Evolutionary conservation across 2,113 vertebrate genomes (phyloP), one percentile per base, ranked within the genome.

Genomic region (Myrmecobius fasciatus): DNA sequence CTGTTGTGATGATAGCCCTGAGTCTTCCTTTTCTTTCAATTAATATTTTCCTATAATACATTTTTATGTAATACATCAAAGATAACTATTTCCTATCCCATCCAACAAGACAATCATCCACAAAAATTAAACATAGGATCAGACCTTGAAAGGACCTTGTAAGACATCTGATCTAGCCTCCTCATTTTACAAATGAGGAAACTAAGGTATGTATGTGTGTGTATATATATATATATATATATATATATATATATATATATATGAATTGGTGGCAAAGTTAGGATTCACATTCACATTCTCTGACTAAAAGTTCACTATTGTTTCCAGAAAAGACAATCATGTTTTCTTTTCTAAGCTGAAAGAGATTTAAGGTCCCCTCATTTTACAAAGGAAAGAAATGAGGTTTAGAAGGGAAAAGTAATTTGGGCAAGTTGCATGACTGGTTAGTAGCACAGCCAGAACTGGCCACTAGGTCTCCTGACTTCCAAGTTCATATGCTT

Each of bases 101-200:
- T 3, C 31, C 31, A 67, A 46, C 83, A 53, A n/a, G 92, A 89
- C 48, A 95, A 53, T 67, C 53, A 89, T 83, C 93, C 47, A 67
- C 91, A 43, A 95, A 94, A 83, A 92, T 22, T 8, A 49, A 93
- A 93, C 51, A 89, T 53, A 54, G 46, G 12, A 91, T 47, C 56
- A 96, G 92, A 93, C 90, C 91, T 12, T 89, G 28, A 67, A 25
- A 90, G 43, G 89, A 48, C 52, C 14, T 67, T 51, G 12, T 52
- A n/a, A n/a, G 25, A 11, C 8, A 17, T 89, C 28, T 28, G 25
- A 26, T 2, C 28, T 46, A 90, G 83, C 51, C 48, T 56, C 53
- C 25, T 90, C 11, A 89, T 48, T 46, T 36, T 54, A 90, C 14
- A 91, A 93, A 91, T 91, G 48, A 31, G 25, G 54, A 93, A 48